These are phyloP conservation scores for Pachypeltis micranthus DNA, from an alignment of 1,140 invertebrate genomes.

Conservation along the genomic window DNA sequence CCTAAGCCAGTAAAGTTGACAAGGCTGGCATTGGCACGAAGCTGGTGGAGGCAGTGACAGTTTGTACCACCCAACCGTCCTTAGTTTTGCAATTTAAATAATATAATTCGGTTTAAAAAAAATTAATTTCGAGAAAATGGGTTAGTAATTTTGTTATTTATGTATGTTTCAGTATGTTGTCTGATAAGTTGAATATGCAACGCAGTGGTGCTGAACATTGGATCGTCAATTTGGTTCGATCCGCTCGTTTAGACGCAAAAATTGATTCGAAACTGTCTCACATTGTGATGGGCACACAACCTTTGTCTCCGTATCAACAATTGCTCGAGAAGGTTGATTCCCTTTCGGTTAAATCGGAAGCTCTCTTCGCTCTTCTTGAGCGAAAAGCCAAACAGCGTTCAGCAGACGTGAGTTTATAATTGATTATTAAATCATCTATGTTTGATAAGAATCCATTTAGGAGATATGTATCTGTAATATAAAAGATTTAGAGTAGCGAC, in stretches of 20 bases:
- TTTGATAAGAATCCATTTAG: no score
- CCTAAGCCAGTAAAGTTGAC: no score
- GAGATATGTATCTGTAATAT: no score
- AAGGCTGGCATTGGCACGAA: no score
- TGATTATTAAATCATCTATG: no score
- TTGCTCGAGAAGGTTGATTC: slow-evolving; percentile 97
- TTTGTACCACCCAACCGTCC: no score
- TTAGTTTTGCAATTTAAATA: no score
- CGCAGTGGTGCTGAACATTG: slow-evolving; percentile 96
- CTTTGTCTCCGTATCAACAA: slow-evolving; percentile 94
- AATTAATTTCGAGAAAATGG: no score
- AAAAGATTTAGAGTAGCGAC: no score
- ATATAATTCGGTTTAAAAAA: no score
- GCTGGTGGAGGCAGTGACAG: no score
- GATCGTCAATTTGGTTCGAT: slow-evolving; percentile 98
- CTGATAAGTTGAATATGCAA: slow-evolving; percentile 95
- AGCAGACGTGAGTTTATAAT: slow-evolving; percentile 38
- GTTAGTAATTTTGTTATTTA: no score
- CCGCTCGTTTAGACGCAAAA: slow-evolving; percentile 94
- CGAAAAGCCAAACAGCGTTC: slow-evolving; percentile 59
- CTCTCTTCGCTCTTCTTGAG: slow-evolving; percentile 65
- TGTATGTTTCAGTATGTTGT: slow-evolving; percentile 84
- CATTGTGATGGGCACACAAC: slow-evolving; percentile 98
- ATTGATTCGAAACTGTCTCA: slow-evolving; percentile 98
- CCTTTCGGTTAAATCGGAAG: slow-evolving; percentile 75